A percentile compares a stretch with the other conserved stretches of the same genome.
These are phyloP conservation scores for Didymodactylos carnosus DNA, from an alignment of 2,888 invertebrate genomes.

Conservation along the genomic window DNA sequence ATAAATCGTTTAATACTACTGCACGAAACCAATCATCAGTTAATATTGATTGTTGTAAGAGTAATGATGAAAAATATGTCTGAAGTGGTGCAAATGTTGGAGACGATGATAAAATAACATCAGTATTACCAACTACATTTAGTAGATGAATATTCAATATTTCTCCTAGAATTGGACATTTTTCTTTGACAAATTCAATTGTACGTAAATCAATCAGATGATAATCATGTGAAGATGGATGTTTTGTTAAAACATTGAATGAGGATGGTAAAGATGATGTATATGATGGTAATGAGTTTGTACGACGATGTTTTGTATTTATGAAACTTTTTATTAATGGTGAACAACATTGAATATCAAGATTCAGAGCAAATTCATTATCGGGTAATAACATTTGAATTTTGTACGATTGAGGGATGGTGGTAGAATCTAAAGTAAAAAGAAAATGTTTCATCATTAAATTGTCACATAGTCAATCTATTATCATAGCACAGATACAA, in stretches of 20 bases:
- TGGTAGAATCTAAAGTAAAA: not conserved
- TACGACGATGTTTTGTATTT: not conserved
- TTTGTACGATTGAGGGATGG: not conserved
- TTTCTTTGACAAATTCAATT: not conserved
- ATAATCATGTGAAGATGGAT: not conserved
- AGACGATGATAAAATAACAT: not conserved
- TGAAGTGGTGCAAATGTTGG: not conserved
- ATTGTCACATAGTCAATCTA: not conserved
- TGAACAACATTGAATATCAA: not conserved
- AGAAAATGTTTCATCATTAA: not conserved
- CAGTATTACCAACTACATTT: not conserved
- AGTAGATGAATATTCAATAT: not conserved
- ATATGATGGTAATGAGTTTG: not conserved
- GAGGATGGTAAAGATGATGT: no score
- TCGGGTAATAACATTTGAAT: not conserved
- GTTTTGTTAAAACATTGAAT: no score
- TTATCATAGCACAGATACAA: no score
- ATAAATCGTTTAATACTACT: not conserved
- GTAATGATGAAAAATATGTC: not conserved
- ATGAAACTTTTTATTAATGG: no score
- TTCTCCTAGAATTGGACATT: not conserved
- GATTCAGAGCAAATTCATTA: not conserved
- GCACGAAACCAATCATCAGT: not conserved
- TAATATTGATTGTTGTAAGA: not conserved
- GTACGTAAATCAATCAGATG: not conserved